Evolutionary conservation across 1,140 invertebrate genomes (phyloP).

Genomic region (Samia ricini): DNA sequence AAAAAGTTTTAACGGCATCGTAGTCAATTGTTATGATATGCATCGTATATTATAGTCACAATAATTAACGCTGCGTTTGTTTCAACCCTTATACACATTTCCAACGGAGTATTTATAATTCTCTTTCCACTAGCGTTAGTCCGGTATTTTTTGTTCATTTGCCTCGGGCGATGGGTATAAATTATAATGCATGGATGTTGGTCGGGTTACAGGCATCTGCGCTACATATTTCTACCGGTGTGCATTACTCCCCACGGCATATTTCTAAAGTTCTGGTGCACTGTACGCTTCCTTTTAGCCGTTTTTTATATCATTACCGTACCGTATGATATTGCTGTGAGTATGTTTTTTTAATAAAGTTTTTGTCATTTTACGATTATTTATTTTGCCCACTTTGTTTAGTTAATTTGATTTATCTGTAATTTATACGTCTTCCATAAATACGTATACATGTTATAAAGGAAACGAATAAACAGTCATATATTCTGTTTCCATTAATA

Average conservation of each 20-base stretch:
- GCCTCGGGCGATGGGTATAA: background rate
- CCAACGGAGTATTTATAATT: background rate
- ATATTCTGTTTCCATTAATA: too few relatives aligned
- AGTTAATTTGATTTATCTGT: background rate
- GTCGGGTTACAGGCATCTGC: constrained; percentile 42
- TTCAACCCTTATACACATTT: background rate
- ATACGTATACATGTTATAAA: too few relatives aligned
- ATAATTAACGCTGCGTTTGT: background rate
- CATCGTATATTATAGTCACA: background rate
- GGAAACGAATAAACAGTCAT: too few relatives aligned
- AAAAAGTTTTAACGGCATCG: too few relatives aligned
- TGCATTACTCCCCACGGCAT: constrained; percentile 68
- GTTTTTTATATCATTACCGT: constrained; percentile 53
- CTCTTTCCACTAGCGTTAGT: background rate
- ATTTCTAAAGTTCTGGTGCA: constrained; percentile 68
- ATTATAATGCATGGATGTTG: background rate
- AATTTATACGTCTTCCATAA: too few relatives aligned
- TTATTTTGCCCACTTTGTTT: background rate
- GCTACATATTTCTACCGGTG: constrained; percentile 63
- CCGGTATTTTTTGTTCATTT: background rate
- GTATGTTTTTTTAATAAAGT: constrained; percentile 25
- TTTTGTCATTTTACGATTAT: background rate
- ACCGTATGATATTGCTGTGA: constrained; percentile 66
- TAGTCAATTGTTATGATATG: too few relatives aligned
- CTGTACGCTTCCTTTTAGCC: constrained; percentile 47